Evolutionary conservation across 30 jellyfish, hydroid and myxozoan species (phyloP).

Genomic region (Aurelia sp.): DNA sequence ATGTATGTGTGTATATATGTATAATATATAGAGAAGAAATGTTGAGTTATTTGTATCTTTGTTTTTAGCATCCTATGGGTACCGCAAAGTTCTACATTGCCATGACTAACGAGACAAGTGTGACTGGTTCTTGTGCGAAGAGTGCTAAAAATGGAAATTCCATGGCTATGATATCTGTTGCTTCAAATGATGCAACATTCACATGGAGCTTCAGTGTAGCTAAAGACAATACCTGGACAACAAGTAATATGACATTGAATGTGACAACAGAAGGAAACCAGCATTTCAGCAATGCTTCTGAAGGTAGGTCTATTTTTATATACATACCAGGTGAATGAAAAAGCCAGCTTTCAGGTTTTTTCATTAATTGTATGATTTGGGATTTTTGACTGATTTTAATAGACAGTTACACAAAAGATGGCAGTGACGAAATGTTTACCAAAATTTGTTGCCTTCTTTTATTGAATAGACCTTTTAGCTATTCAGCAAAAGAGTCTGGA

Average conservation of each 20-base stretch:
- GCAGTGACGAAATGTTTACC: too few species aligned
- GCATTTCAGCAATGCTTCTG: background rate
- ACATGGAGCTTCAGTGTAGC: conserved; percentile 26
- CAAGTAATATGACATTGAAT: conserved; percentile 30
- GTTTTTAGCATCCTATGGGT: background rate
- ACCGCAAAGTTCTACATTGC: background rate
- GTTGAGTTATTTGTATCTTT: too few species aligned
- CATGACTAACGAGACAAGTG: conserved; percentile 2
- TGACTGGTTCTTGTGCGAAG: conserved; percentile 14
- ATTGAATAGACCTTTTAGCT: too few species aligned
- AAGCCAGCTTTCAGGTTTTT: too few species aligned
- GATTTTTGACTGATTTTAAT: too few species aligned
- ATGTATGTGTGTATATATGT: too few species aligned
- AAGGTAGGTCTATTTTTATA: background rate
- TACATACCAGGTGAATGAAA: too few species aligned
- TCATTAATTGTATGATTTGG: too few species aligned
- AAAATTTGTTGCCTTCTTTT: too few species aligned
- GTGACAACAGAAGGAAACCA: background rate
- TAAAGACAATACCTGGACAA: conserved; percentile 31
- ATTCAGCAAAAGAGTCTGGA: too few species aligned
- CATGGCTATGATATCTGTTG: background rate
- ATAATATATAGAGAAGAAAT: too few species aligned
- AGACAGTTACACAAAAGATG: too few species aligned
- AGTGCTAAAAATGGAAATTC: conserved; percentile 7
- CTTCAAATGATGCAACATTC: conserved; percentile 5